Evolutionary conservation across 2,113 vertebrate genomes (phyloP).

Genomic region (Thalassoma bifasciatum): DNA sequence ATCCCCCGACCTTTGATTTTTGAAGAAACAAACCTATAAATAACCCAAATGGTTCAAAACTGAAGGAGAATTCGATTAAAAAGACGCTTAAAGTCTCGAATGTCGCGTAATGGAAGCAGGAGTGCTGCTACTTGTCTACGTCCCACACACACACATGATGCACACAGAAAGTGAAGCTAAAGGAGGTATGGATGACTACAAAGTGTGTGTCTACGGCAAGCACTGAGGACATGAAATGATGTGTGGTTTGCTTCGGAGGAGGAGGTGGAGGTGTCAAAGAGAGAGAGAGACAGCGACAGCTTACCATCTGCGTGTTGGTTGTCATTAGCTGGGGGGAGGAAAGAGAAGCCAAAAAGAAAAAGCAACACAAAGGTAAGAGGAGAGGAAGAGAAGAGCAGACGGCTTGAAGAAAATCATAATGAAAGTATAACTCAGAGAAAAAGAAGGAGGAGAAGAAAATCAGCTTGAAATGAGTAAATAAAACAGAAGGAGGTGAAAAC

Average conservation of each 20-base stretch:
- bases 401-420: slow-evolving; percentile 65
- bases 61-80: slow-evolving; percentile 33
- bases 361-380: slow-evolving; percentile 85
- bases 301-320: slow-evolving; percentile 98
- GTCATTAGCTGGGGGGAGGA: slow-evolving; percentile 96
- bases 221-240: slow-evolving; percentile 37
- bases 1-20: background rate
- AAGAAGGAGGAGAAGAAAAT: slow-evolving; percentile 47
- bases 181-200: slow-evolving; percentile 15
- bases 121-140: background rate
- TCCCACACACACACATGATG: background rate
- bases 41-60: background rate
- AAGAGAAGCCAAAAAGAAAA: slow-evolving; percentile 87
- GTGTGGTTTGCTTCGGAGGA: slow-evolving; percentile 39
- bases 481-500: slow-evolving; percentile 66
- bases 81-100: slow-evolving; percentile 2
- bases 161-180: background rate
- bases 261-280: slow-evolving; percentile 72
- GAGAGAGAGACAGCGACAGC: slow-evolving; percentile 82
- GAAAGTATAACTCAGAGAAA: slow-evolving; percentile 48
- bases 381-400: slow-evolving; percentile 85
- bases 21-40: slow-evolving; percentile 14
- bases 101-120: slow-evolving; percentile 19
- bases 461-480: slow-evolving; percentile 70
- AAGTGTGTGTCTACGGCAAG: slow-evolving; percentile 33